Evolutionary conservation across 2,113 vertebrate species (phyloP), one percentile per base, ranked within the genome.

Genomic region (Coregonus clupeaformis): DNA sequence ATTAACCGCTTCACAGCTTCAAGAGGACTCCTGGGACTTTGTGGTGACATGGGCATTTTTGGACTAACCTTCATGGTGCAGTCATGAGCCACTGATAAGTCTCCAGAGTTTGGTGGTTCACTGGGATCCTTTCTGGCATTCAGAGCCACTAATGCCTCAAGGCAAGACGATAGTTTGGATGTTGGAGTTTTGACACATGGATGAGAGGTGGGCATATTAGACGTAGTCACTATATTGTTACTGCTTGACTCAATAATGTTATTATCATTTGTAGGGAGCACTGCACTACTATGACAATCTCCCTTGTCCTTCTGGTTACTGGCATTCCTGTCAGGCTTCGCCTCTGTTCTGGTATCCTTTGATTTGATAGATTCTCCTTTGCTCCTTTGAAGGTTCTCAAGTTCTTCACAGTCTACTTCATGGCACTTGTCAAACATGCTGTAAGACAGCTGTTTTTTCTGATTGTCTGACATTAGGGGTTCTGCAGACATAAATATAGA

Each of bases 31-130:
- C 93, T 91, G 57, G 97, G 97, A 82, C 96, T 98, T 90, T 91
- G 95, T 80, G 97, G 97, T 0, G 96, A 98, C 86, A 95, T 94
- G 75, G 95, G 93, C 87, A 96, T 94, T 87, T 95, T 96, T 72
- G 96, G 94, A 81, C 93, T 96, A 47, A 92, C 91, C 87, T 95
- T 97, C 0, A 73, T 76, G 62, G 80, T 89, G 0, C 97, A 95
- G 84, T 90, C 96, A 2, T 90, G 85, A 74, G 90, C 68, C 2
- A 78, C 86, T 18, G 89, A 70, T 1, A 91, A 80, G 7, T 96
- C 95, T 89, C 89, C 95, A 62, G 84, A 55, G 74, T 89, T 86
- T 2, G 77, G 76, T 74, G 89, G 91, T 55, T 95, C 95, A 77
- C 83, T 91, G 0, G 92, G 86, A 71, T 95, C 95, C 71, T 94